Evolutionary conservation across 2,797 vertebrate genomes (phyloP), one percentile per base, ranked within the genome.

Genomic region (Tachyglossus aculeatus): DNA sequence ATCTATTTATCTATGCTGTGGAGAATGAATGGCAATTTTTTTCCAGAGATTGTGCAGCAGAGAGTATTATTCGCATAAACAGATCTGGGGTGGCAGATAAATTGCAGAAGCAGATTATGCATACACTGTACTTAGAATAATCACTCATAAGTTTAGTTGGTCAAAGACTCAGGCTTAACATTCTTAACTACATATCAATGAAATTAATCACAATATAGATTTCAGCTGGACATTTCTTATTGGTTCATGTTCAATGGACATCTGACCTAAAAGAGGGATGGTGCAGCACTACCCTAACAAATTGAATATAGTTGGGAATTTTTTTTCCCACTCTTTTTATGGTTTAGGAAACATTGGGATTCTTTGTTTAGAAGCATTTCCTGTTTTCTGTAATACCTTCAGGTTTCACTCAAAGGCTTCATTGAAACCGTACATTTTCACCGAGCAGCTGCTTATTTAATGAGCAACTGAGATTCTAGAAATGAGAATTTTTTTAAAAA

Each of bases 271-370:
- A n/a, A 21, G 21, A 48, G 3, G 19, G 37, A 15, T 29, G 15
- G 9, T 18, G 27, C 27, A 48, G 12, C 25, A 48, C 7, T 29
- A 11, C 31, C 31, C 6, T 48, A 31, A 48, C 31, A 48, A 48
- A 48, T 7, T 48, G 27, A 18, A 45, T 45, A 51, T 10, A 18
- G n/a, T n/a, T n/a, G n/a, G n/a, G n/a, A n/a, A n/a, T n/a, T n/a
- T 54, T 50, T 51, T 55, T 64, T 37, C 51, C 52, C 19, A 38
- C 50, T 18, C 52, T 67, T 76, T 55, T 51, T n/a, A 60, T 74
- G 78, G 67, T 29, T 55, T 3, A 62, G 13, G 57, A 69, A 78
- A 65, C 15, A 74, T 53, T 22, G 67, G 45, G 40, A 34, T 27
- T n/a, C n/a, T n/a, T n/a, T 21, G 29, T 63, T 43, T 44, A 27